A percentile compares a stretch with the other conserved stretches of the same genome.
phyloP scores from a whole-genome alignment of 2,888 invertebrate genomes.

The Phortica magna region DNA sequence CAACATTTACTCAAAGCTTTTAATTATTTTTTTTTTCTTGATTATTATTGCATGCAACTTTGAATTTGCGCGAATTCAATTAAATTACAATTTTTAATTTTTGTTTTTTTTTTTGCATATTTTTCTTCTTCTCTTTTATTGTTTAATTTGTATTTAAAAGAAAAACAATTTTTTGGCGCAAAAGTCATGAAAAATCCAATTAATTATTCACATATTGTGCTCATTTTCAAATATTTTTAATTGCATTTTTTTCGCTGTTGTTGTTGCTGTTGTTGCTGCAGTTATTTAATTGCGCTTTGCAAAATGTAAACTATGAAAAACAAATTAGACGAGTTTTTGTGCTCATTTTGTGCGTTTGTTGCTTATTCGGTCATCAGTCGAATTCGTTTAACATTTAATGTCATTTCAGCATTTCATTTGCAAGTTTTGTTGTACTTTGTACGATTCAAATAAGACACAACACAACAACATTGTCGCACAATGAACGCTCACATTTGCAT shows the following conservation, averaged over 20 bases:
- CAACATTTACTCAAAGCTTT: background rate
- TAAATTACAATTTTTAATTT: constrained; percentile 2
- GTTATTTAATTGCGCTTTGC: background rate
- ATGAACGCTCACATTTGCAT: no score
- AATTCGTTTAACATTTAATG: no score
- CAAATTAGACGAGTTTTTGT: background rate
- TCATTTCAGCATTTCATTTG: no score
- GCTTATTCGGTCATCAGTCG: no score
- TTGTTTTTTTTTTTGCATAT: background rate
- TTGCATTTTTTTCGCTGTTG: constrained; percentile 3
- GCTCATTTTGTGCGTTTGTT: no score
- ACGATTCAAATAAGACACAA: no score
- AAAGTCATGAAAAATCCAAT: constrained; percentile 28
- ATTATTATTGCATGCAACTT: background rate
- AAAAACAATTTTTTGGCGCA: constrained; percentile 14
- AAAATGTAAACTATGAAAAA: background rate
- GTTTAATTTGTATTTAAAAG: background rate
- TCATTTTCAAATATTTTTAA: constrained; percentile 9
- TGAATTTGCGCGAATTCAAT: constrained; percentile 20
- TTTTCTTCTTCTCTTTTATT: background rate
- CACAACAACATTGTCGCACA: no score
- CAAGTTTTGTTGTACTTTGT: no score
- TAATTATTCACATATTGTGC: constrained; percentile 14
- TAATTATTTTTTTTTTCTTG: constrained; percentile 1
- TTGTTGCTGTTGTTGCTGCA: background rate